A percentile compares a stretch with the other conserved stretches of the same genome.
Evolutionary conservation across 1,140 invertebrate species (phyloP).

Genomic region (Pygmarrhopalites habei): DNA sequence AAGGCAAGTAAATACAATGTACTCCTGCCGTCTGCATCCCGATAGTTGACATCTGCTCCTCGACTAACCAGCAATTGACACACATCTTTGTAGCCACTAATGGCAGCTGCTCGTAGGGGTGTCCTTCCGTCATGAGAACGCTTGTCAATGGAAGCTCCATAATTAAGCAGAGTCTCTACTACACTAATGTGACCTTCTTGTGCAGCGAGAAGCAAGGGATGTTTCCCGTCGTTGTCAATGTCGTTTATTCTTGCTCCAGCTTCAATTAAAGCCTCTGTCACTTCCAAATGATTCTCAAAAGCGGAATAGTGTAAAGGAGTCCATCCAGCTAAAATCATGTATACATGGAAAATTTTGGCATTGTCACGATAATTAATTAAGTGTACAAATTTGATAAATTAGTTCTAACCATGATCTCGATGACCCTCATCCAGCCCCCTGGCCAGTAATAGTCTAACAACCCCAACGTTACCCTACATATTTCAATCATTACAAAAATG

Average conservation of each 20-base stretch:
- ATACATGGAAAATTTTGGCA: neutral
- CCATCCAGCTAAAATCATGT: slow-evolving; percentile 82
- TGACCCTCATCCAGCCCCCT: slow-evolving; percentile 84
- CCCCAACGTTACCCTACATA: slow-evolving; percentile 71
- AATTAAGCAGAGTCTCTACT: slow-evolving; percentile 62
- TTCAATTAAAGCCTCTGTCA: slow-evolving; percentile 76
- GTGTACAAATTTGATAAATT: too few species aligned
- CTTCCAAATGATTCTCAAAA: slow-evolving; percentile 85
- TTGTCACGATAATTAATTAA: too few species aligned
- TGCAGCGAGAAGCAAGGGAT: slow-evolving; percentile 77
- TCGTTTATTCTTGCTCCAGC: slow-evolving; percentile 87
- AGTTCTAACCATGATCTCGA: slow-evolving; percentile 60
- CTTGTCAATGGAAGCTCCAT: slow-evolving; percentile 75
- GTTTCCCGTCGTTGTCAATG: slow-evolving; percentile 89
- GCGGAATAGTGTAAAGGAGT: slow-evolving; percentile 87
- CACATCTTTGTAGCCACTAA: slow-evolving; percentile 68
- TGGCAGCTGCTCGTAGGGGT: slow-evolving; percentile 79
- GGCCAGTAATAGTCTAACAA: slow-evolving; percentile 79
- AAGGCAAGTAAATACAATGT: slow-evolving; percentile 85
- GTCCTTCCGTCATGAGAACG: slow-evolving; percentile 89
- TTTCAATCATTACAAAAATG: too few species aligned
- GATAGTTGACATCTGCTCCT: slow-evolving; percentile 78
- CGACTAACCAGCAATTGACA: slow-evolving; percentile 55
- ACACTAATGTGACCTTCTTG: slow-evolving; percentile 75
- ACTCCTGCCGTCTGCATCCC: slow-evolving; percentile 85